Evolutionary conservation across 2,888 invertebrate species (phyloP), one percentile per base, ranked within the genome.

Genomic region (Vannuccia rotundouncinata): DNA sequence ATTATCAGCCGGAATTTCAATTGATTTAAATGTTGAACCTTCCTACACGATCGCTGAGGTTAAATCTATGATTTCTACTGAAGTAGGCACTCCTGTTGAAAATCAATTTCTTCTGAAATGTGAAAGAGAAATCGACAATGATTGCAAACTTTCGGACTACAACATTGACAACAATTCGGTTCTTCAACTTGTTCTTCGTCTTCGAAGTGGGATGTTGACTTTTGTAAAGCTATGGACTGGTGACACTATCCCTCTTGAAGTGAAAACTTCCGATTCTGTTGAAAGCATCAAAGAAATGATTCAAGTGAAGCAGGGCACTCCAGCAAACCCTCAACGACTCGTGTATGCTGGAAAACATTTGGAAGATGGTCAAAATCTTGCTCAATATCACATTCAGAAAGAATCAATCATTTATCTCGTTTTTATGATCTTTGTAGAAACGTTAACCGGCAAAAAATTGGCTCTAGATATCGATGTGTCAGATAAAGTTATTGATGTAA

Each of bases 401-500:
- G 74, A 73, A 73, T 73, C 74, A 73, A 73, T 73, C 5, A 5
- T 73, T 5, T 73, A 73, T 73, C 74, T 73, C 22, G n/a, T 73
- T 22, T 73, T 73, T 45, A 45, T 17, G 5, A 45, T 45, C 17
- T 45, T 45, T 45, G 17, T 45, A 45, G 10, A 45, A 27, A 5
- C 5, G 2, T 10, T 13, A 27, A 73, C 22, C 5, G 74, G 74
- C 10, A 27, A 27, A n/a, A 73, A 22, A 27, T 27, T 22, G 5
- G 29, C 5, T 27, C 27, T 73, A 5, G n/a, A 10, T 22, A 73
- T 5, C 22, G 29, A 73, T 22, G 74, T 73, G 22, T 73, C 22
- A 13, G 74, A 73, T n/a, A 27, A 73, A 27, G 74, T 73, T n/a
- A 83, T 85, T 31, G 45, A 45, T 45, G 22, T 73, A 2, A 73